These are phyloP conservation scores for Temnothorax ravouxi DNA, from an alignment of 2,888 invertebrate species.

Conservation along the genomic window DNA sequence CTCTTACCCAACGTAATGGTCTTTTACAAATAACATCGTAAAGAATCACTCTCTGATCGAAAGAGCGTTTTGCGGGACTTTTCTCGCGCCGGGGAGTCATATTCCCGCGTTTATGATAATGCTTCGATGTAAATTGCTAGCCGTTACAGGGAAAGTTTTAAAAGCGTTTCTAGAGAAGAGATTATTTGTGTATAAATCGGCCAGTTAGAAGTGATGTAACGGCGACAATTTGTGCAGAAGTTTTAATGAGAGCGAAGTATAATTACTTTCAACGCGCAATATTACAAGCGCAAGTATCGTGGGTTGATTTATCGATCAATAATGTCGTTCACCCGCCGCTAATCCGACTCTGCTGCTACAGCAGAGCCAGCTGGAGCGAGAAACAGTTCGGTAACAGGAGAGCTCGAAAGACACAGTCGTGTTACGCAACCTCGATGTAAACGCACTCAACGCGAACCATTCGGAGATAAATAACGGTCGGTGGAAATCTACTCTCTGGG, in stretches of 20 bases:
- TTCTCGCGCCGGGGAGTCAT: background rate
- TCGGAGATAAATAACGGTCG: slow-evolving; percentile 27
- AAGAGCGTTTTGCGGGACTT: background rate
- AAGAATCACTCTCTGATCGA: slow-evolving; percentile 12
- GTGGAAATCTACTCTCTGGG: background rate
- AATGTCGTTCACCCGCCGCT: slow-evolving; percentile 2
- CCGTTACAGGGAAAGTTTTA: background rate
- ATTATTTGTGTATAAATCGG: background rate
- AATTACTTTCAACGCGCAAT: slow-evolving; percentile 5
- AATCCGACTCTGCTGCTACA: background rate
- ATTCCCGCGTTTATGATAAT: slow-evolving; percentile 11
- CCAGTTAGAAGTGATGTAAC: background rate
- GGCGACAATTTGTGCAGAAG: background rate
- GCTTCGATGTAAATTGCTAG: background rate
- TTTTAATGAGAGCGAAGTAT: background rate
- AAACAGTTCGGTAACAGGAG: background rate
- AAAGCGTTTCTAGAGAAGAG: background rate
- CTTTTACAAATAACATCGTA: slow-evolving; percentile 18
- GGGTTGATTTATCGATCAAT: slow-evolving; percentile 20
- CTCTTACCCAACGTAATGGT: background rate
- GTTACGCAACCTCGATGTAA: slow-evolving; percentile 47
- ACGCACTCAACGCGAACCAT: slow-evolving; percentile 27
- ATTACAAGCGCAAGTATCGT: background rate
- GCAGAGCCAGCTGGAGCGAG: background rate
- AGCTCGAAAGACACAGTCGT: background rate